Base-by-base conservation (phyloP, 2,797 vertebrate species). In the Echeneis naucrates region DNA sequence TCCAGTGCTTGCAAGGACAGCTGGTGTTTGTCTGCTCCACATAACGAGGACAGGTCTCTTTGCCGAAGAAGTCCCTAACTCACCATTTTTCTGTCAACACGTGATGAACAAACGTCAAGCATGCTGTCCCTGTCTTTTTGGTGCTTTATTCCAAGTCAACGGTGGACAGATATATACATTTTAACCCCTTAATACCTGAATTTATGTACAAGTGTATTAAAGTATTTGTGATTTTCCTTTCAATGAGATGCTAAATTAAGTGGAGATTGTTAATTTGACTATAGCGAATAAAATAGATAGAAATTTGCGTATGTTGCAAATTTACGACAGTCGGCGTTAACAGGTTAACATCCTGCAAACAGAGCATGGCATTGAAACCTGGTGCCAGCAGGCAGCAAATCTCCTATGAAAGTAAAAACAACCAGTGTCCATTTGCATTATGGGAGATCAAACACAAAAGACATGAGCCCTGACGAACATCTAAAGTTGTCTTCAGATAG, bases 121-220 rank as follows among this genome's bases (percentile, higher is more conserved):
- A 8, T 14, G 23, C 5, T 13, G 21, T 44, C 13, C 58, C 37
- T 65, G n/a, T n/a, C 37, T 19, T 65, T 51, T 37, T 62, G 64
- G 61, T 68, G 47, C 72, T 88, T 89, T 88, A 88, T 87, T 89
- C 30, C 59, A 86, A 65, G 68, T 76, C 47, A 82, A 81, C 68
- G 83, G 66, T 75, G 57, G 71, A 87, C 85, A 92, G 86, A 88
- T 84, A 76, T 73, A 88, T 84, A 88, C n/a, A n/a, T n/a, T n/a
- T n/a, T n/a, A n/a, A n/a, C n/a, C n/a, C n/a, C n/a, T n/a, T n/a
- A n/a, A n/a, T n/a, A n/a, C n/a, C n/a, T n/a, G n/a, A n/a, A n/a
- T n/a, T n/a, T n/a, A n/a, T n/a, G n/a, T n/a, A n/a, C n/a, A n/a
- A n/a, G n/a, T n/a, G n/a, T n/a, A n/a, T n/a, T n/a, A n/a, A n/a